A percentile compares a stretch with the other conserved stretches of the same genome.
Conservation (phyloP, 2,797 vertebrate species). For the Rallus crepitans region DNA sequence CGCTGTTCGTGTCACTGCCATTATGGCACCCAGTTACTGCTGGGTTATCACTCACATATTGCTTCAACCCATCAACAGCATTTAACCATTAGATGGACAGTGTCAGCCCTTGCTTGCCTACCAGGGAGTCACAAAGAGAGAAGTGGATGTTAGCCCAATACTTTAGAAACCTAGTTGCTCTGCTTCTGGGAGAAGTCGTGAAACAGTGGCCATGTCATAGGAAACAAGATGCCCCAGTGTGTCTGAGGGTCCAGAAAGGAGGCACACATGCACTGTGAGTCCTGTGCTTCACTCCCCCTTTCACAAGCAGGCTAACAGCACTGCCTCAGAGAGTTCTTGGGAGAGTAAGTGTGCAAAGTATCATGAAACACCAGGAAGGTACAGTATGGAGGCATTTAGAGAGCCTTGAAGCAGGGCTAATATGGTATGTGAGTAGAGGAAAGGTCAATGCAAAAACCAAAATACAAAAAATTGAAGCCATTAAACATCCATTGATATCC, state of each 20-base stretch:
- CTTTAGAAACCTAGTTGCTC: neutral
- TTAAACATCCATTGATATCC: neutral
- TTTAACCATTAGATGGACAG: neutral
- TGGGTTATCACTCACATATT: neutral
- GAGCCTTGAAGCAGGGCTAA: neutral
- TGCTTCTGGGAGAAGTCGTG: neutral
- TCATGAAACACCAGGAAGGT: neutral
- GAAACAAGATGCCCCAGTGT: neutral
- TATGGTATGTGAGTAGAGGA: neutral
- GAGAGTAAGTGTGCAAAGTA: fast-evolving
- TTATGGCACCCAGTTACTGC: neutral
- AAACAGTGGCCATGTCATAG: neutral
- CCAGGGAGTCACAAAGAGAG: neutral
- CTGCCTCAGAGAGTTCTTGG: neutral
- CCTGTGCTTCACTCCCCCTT: neutral
- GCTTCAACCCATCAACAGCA: neutral
- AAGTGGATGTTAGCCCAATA: fast-evolving
- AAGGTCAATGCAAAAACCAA: neutral
- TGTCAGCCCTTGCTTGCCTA: neutral
- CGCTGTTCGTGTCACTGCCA: neutral
- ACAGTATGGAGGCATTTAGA: neutral
- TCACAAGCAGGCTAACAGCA: fast-evolving
- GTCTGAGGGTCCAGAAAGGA: neutral
- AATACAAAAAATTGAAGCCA: neutral
- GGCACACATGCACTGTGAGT: neutral